These are phyloP conservation scores for Macrophya annulata DNA, from an alignment of 2,888 invertebrate genomes.

Conservation along the genomic window DNA sequence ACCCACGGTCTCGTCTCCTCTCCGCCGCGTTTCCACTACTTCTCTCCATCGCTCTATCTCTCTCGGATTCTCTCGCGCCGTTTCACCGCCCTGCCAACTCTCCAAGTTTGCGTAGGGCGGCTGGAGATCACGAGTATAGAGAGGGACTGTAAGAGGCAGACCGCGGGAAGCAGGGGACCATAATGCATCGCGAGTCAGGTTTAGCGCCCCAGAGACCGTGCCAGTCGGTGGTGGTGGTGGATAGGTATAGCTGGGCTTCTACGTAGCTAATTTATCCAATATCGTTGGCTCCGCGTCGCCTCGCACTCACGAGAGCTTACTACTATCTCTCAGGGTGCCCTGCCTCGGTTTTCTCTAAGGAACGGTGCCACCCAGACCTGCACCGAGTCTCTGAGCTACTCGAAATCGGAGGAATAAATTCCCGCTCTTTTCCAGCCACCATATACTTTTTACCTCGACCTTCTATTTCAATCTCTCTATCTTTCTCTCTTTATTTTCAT, in stretches of 20 bases:
- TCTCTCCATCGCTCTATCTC: slow-evolving; percentile 44
- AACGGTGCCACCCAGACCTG: slow-evolving; percentile 35
- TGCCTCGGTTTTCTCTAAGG: slow-evolving; percentile 29
- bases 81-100: slow-evolving; percentile 55
- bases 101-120: slow-evolving; percentile 48
- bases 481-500: slow-evolving; percentile 56
- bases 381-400: slow-evolving; percentile 19
- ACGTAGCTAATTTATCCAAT: slow-evolving; percentile 67
- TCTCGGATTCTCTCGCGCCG: slow-evolving; percentile 53
- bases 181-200: slow-evolving; percentile 59
- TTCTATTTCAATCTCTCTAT: slow-evolving; percentile 55
- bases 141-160: slow-evolving; percentile 48
- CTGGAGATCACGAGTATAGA: slow-evolving; percentile 43
- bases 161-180: slow-evolving; percentile 47
- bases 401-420: slow-evolving; percentile 54
- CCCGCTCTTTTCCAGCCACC: slow-evolving; percentile 71
- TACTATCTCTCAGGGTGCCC: slow-evolving; percentile 32
- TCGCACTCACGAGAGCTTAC: slow-evolving; percentile 59
- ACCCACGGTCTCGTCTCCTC: slow-evolving; percentile 61
- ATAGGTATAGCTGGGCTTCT: slow-evolving; percentile 51
- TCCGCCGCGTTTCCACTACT: slow-evolving; percentile 56
- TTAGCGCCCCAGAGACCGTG: slow-evolving; percentile 66
- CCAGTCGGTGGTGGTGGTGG: slow-evolving; percentile 64
- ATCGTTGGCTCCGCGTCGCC: slow-evolving; percentile 66
- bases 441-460: slow-evolving; percentile 68